A percentile compares a stretch with the other conserved stretches of the same genome.
Conservation (phyloP, 2,797 vertebrate genomes). For the Cynodonichthys magdalenae region DNA sequence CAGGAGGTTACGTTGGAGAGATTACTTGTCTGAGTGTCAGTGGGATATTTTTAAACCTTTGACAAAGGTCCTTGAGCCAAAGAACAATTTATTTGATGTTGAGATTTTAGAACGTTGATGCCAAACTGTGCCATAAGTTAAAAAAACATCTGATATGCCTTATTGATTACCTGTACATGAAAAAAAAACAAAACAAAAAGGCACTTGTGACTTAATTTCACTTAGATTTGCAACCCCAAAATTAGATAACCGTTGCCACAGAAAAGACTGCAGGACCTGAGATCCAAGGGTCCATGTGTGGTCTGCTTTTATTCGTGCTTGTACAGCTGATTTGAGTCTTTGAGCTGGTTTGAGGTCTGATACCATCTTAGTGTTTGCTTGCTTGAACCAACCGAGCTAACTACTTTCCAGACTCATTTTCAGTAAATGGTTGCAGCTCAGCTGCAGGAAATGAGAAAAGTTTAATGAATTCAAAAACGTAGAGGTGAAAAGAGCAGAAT, state of each 20-base stretch:
- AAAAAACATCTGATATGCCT: constrained; percentile 5
- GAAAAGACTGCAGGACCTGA: not conserved
- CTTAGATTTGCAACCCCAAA: not conserved
- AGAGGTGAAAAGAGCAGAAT: constrained; percentile 8
- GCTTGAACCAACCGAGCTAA: constrained; percentile 47
- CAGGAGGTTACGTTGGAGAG: not conserved
- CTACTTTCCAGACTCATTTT: constrained; percentile 67
- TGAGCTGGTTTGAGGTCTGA: constrained; percentile 26
- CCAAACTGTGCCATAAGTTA: not conserved
- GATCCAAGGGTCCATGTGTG: not conserved
- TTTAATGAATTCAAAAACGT: constrained; percentile 54
- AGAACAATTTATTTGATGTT: constrained; percentile 10
- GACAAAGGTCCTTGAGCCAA: not conserved
- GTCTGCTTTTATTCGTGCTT: constrained; percentile 5
- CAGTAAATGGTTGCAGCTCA: constrained; percentile 60
- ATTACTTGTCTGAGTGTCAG: constrained; percentile 25
- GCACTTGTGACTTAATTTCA: not conserved
- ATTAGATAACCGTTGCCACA: not conserved
- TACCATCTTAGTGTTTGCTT: constrained; percentile 46
- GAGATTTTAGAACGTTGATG: constrained; percentile 17
- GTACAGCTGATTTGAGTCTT: constrained; percentile 9
- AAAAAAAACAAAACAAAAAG: not conserved
- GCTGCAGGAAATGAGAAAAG: constrained; percentile 71
- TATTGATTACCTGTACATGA: not conserved
- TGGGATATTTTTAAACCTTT: constrained; percentile 12